Conservation (phyloP, 2,888 invertebrate species). For the Nineta flava region DNA sequence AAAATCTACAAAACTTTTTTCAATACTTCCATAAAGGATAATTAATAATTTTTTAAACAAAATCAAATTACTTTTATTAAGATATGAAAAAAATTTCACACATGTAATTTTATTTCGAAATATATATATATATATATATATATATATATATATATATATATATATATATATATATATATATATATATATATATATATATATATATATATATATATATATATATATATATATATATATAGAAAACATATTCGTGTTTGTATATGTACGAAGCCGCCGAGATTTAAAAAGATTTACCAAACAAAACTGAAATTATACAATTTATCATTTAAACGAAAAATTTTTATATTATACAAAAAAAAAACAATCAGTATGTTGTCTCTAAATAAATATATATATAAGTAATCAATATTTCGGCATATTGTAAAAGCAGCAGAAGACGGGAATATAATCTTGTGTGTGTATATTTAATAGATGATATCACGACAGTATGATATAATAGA, state of each 20-base stretch:
- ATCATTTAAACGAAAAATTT: too few relatives aligned
- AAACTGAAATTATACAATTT: too few relatives aligned
- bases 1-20: too few relatives aligned
- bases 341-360: too few relatives aligned
- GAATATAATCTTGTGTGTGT: neutral
- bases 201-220: neutral
- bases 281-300: too few relatives aligned
- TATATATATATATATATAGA: neutral
- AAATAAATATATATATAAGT: neutral
- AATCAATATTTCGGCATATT: neutral
- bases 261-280: too few relatives aligned
- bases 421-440: neutral
- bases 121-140: neutral
- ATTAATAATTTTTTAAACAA: too few relatives aligned
- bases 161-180: neutral
- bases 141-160: neutral
- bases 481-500: neutral
- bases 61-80: too few relatives aligned
- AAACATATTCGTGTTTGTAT: too few relatives aligned
- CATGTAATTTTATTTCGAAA: neutral
- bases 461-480: neutral
- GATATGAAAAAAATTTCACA: too few relatives aligned
- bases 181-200: neutral
- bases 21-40: too few relatives aligned
- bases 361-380: too few relatives aligned